A percentile compares a stretch with the other conserved stretches of the same genome.
These are phyloP conservation scores for Vicugna pacos DNA, from an alignment of 2,113 vertebrate species.

Conservation along the genomic window DNA sequence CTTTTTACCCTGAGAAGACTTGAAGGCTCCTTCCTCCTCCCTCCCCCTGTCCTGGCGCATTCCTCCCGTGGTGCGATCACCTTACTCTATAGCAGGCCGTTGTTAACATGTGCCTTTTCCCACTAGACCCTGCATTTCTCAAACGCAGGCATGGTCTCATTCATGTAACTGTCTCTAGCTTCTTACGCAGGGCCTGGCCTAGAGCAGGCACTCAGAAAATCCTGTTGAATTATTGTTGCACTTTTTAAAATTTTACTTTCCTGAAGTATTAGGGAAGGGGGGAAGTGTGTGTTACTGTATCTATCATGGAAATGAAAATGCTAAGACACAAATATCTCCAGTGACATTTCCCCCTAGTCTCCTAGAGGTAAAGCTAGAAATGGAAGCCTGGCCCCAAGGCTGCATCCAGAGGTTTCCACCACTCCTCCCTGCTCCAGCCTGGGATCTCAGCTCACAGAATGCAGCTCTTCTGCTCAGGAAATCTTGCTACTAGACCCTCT, in stretches of 20 bases:
- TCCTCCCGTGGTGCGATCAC: background rate
- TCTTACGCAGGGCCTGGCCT: background rate
- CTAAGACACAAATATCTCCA: background rate
- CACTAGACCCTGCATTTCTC: background rate
- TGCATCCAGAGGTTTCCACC: background rate
- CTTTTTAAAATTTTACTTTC: background rate
- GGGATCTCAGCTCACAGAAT: background rate
- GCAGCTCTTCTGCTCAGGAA: background rate
- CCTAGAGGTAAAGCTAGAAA: background rate
- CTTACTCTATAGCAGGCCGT: background rate
- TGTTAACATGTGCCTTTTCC: background rate
- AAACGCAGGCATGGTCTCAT: background rate
- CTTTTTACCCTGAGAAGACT: background rate
- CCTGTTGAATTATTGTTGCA: background rate
- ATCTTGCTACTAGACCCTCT: background rate
- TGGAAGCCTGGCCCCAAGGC: accelerated
- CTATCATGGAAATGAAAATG: background rate
- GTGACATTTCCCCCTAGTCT: background rate
- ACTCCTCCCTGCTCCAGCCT: background rate
- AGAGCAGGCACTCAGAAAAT: background rate
- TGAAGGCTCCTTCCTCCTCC: background rate
- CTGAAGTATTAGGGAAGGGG: background rate
- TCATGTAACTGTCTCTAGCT: background rate
- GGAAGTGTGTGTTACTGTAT: background rate
- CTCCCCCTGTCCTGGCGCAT: background rate